These are phyloP conservation scores for Ennomos quercinarius DNA, from an alignment of 2,888 invertebrate genomes.

Conservation along the genomic window DNA sequence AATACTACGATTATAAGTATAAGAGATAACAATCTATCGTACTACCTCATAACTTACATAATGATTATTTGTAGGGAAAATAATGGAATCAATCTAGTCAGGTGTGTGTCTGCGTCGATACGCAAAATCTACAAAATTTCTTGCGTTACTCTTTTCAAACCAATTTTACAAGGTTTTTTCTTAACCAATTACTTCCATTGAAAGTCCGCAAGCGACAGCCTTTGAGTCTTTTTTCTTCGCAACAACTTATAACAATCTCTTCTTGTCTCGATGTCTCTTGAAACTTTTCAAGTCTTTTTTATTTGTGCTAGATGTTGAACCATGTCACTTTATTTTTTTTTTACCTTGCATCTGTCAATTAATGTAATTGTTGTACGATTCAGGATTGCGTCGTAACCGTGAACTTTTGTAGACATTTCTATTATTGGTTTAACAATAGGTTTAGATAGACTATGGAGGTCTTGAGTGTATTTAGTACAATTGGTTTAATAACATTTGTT, in stretches of 20 bases:
- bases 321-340: slow-evolving; percentile 32
- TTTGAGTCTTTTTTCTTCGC: slow-evolving; percentile 28
- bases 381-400: slow-evolving; percentile 38
- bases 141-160: slow-evolving; percentile 4
- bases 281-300: slow-evolving; percentile 28
- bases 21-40: no score
- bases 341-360: slow-evolving; percentile 40
- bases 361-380: slow-evolving; percentile 35
- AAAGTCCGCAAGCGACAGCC: slow-evolving; percentile 27
- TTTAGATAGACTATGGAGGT: slow-evolving; percentile 35
- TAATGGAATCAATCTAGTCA: background rate
- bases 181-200: slow-evolving; percentile 31
- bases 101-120: background rate
- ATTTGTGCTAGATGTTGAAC: slow-evolving; percentile 22
- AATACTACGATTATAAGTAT: slow-evolving; percentile 3
- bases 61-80: background rate
- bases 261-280: slow-evolving; percentile 26
- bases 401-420: slow-evolving; percentile 39
- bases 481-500: slow-evolving; percentile 29
- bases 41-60: background rate
- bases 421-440: slow-evolving; percentile 40
- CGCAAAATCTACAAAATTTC: background rate
- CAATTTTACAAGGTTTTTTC: slow-evolving; percentile 20
- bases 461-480: slow-evolving; percentile 28
- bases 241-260: slow-evolving; percentile 35